Evolutionary conservation across 1,140 invertebrate species (phyloP), one percentile per base, ranked within the genome.

Genomic region (Camponotus vicinus): DNA sequence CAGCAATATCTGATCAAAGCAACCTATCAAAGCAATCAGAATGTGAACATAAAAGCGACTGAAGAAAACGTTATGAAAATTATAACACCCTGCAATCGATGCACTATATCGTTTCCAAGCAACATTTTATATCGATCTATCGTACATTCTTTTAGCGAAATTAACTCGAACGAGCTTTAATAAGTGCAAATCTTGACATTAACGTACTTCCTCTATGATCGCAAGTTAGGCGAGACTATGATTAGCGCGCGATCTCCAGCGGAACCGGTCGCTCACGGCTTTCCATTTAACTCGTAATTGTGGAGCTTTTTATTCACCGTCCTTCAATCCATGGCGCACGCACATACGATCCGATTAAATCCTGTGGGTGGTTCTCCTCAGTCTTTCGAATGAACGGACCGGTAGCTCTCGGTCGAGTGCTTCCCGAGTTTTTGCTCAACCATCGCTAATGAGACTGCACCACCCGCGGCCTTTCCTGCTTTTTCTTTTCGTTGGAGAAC

Each of bases 381-480:
- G 55, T 83, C 79, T 61, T 73, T 83, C 71, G 70, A 82, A 82
- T 27, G 67, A 69, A 73, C 69, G 69, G 27, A 73, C 64, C 45
- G 66, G 13, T 18, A 37, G 69, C 79, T 61, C 79, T 75, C 55
- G 79, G 69, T 75, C 55, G 79, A 83, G 67, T 83, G 79, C 79
- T 61, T 32, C 55, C 73, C 79, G 55, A 61, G 69, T 83, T 75
- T 75, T 83, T 75, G 78, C 49, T 7, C 49, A 67, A 37, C 45
- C 78, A 49, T 75, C 79, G 79, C 79, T 83, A 83, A 83, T 83
- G 79, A 83, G 79, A 83, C 79, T 69, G 67, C 66, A 73, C 79
- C 79, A 79, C 63, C 63, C 61, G 45, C 45, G 49, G 67, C 42
- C 57, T 75, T 57, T 83, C 57, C 69, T 82, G 42, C 79, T 73